These are phyloP conservation scores for Clunio marinus DNA, from an alignment of 2,888 invertebrate species.

Conservation along the genomic window DNA sequence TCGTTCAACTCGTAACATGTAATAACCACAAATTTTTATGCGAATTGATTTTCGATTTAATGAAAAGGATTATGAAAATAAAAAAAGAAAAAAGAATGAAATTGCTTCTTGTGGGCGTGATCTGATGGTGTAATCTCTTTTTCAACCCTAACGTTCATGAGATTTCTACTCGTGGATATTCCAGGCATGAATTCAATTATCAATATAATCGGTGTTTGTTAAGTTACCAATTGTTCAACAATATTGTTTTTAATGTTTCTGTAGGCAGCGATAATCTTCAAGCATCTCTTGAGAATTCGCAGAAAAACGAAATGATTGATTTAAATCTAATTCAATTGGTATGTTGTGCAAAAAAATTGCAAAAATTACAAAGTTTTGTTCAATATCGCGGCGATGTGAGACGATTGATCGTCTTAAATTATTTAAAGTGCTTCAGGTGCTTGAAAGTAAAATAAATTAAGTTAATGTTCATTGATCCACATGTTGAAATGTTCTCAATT, in stretches of 20 bases:
- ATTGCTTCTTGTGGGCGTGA: slow-evolving; percentile 27
- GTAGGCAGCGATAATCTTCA: not conserved
- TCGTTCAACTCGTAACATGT: not conserved
- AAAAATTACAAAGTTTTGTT: not conserved
- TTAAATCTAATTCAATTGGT: slow-evolving; percentile 22
- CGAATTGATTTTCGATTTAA: slow-evolving; percentile 18
- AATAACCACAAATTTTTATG: slow-evolving; percentile 31
- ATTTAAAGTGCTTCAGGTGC: slow-evolving; percentile 1
- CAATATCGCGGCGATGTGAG: not conserved
- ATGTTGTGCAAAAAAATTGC: slow-evolving; percentile 2
- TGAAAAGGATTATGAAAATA: slow-evolving; percentile 20
- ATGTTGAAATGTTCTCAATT: too few relatives aligned
- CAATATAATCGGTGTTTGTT: slow-evolving; percentile 4
- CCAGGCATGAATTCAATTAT: not conserved
- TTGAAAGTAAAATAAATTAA: not conserved
- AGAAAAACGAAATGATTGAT: slow-evolving; percentile 24
- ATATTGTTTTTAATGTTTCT: not conserved
- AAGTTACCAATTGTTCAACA: too few relatives aligned
- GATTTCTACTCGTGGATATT: slow-evolving; percentile 8
- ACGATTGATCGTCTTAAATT: slow-evolving; percentile 4
- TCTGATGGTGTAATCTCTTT: not conserved
- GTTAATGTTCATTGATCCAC: too few relatives aligned
- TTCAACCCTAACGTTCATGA: not conserved
- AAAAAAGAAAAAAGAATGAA: too few relatives aligned
- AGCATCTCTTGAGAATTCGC: slow-evolving; percentile 5